phyloP scores from a whole-genome alignment of 2,113 vertebrate genomes.

The Panurus biarmicus region DNA sequence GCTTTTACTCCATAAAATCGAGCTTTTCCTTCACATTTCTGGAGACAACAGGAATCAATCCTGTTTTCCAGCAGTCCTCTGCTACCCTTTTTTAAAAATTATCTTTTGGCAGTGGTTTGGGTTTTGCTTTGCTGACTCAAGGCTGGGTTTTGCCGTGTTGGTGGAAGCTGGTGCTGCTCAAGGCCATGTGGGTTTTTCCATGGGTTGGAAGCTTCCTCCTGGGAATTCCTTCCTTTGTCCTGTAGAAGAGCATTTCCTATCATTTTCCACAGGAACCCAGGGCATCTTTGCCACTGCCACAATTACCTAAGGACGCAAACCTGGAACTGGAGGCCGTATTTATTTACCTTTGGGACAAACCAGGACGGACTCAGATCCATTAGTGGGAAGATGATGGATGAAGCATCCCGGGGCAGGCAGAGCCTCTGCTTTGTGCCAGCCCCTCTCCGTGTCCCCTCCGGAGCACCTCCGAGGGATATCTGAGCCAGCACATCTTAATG shows the following conservation, averaged over 20 bases:
- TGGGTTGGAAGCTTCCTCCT: not conserved
- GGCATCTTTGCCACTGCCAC: not conserved
- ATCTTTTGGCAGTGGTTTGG: not conserved
- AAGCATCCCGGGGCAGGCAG: not conserved
- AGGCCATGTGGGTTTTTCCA: not conserved
- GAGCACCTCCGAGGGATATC: not conserved
- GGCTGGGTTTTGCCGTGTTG: fast-evolving
- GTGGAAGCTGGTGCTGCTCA: not conserved
- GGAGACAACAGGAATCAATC: not conserved
- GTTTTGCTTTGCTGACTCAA: not conserved
- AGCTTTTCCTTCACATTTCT: not conserved
- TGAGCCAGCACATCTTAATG: not conserved
- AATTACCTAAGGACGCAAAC: not conserved
- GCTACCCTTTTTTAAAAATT: not conserved
- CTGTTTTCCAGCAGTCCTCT: not conserved
- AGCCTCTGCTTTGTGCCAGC: not conserved
- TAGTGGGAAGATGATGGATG: not conserved
- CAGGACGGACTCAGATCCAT: not conserved
- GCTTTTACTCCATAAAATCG: not conserved
- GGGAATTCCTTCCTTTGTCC: not conserved
- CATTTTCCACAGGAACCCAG: not conserved
- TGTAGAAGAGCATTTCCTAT: not conserved
- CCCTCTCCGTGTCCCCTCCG: fast-evolving
- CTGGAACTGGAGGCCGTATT: not conserved
- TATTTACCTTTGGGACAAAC: not conserved